Evolutionary conservation across 2,888 invertebrate species (phyloP).

Genomic region (Gonocerus acuteangulatus): DNA sequence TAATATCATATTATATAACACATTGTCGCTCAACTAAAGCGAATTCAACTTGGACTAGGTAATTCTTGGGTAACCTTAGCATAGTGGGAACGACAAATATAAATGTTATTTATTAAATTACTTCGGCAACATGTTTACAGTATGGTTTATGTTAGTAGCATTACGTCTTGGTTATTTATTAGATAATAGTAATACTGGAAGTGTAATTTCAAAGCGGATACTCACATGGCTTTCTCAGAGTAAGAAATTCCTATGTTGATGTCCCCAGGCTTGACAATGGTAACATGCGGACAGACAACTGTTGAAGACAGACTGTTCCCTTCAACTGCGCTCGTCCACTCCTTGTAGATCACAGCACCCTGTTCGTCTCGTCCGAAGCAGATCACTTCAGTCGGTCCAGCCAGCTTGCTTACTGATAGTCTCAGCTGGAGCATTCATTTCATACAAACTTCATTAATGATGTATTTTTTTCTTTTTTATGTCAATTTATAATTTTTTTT

Average conservation of each 20-base stretch:
- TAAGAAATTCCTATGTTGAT: conserved; percentile 1
- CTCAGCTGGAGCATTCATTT: neutral
- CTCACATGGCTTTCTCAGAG: neutral
- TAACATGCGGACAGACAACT: conserved; percentile 1
- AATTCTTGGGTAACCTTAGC: too few species aligned
- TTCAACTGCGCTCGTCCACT: neutral
- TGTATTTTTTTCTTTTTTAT: neutral
- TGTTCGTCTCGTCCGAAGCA: neutral
- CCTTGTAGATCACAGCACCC: neutral
- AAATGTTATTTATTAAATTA: too few species aligned
- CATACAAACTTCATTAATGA: neutral
- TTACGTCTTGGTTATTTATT: too few species aligned
- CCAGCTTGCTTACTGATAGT: neutral
- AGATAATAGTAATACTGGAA: too few species aligned
- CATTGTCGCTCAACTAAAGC: too few species aligned
- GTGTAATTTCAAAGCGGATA: too few species aligned
- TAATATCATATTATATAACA: too few species aligned
- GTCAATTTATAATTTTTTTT: neutral
- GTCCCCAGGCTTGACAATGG: neutral
- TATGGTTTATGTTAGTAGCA: too few species aligned
- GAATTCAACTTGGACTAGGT: too few species aligned
- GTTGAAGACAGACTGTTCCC: neutral
- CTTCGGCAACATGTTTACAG: too few species aligned
- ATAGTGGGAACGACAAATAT: too few species aligned
- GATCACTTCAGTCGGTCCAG: conserved; percentile 1